Evolutionary conservation across 2,797 vertebrate genomes (phyloP), one percentile per base, ranked within the genome.

Genomic region (Molossus molossus): DNA sequence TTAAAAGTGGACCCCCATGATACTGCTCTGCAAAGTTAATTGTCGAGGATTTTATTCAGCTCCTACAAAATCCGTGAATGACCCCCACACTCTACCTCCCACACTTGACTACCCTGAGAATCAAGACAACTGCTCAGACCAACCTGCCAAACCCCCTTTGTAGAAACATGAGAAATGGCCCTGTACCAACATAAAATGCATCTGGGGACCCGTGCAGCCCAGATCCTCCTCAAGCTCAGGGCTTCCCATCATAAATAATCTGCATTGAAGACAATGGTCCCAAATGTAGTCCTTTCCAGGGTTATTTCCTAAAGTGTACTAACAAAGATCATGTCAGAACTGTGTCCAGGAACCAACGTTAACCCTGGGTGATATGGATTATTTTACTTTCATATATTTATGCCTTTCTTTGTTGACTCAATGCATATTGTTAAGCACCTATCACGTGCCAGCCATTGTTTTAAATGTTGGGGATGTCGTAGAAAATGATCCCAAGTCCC

Each of bases 311-410:
- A 69, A 65, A 79, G 76, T 70, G 2, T 93, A 83, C 70, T 45
- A 84, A 67, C 60, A 65, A 81, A 93, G 29, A 64, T 72, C 40
- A 53, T 60, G 75, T 86, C 57, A 75, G 18, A 90, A 94, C 27
- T 69, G 2, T 12, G 6, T 89, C 58, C 23, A 86, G 60, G 21
- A 93, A 62, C 40, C 10, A 55, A 60, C 2, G 48, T 81, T 77
- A 87, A 85, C 40, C 33, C 25, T 37, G 20, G 10, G 18, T 40
- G 3, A 81, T 45, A 65, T 0, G 64, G 81, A 58, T 40, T 72
- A 80, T 58, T 86, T 91, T 69, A 84, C 1, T 58, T 81, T 64
- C 2, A 9, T n/a, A 23, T n/a, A 45, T 77, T 55, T 77, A 40
- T 86, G 65, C 20, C n/a, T 62, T 57, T 12, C 37, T 76, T 77